These are phyloP conservation scores for Alloscopus bannaensis DNA, from an alignment of 2,888 invertebrate species.

Conservation along the genomic window DNA sequence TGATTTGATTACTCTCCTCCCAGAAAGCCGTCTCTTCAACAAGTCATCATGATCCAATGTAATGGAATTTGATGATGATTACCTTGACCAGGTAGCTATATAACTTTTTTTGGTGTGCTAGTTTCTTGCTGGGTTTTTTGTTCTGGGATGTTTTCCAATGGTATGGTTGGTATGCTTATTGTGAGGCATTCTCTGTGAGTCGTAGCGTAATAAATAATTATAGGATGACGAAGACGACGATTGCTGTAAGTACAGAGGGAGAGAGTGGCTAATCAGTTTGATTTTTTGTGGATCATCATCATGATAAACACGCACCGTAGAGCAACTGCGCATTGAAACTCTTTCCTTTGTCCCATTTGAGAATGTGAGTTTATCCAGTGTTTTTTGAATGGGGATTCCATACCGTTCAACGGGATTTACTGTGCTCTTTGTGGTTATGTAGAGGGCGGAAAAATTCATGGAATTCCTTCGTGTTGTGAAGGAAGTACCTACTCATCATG, in stretches of 20 bases:
- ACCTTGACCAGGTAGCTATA: slow-evolving; percentile 61
- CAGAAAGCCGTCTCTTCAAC: slow-evolving; percentile 66
- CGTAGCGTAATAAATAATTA: slow-evolving; percentile 47
- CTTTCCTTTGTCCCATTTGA: slow-evolving; percentile 16
- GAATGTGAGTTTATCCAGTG: no score
- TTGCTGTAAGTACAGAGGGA: slow-evolving; percentile 1
- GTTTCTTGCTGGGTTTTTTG: not conserved
- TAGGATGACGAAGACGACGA: slow-evolving; percentile 28
- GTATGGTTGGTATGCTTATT: slow-evolving; percentile 37
- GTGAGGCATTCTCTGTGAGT: slow-evolving; percentile 6
- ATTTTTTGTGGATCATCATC: slow-evolving; percentile 24
- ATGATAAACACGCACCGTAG: not conserved
- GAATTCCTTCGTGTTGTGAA: no score
- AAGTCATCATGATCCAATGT: slow-evolving; percentile 62
- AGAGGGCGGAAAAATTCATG: no score
- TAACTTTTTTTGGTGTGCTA: slow-evolving; percentile 34
- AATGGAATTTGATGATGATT: slow-evolving; percentile 67
- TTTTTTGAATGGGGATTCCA: no score
- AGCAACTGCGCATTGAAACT: slow-evolving; percentile 3
- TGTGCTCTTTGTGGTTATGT: no score
- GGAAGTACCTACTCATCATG: no score
- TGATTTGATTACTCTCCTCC: slow-evolving; percentile 67
- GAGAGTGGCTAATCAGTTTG: slow-evolving; percentile 32
- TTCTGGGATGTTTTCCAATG: slow-evolving; percentile 6
- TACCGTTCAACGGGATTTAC: no score